Conservation (phyloP, 2,113 vertebrate genomes). For the Cryptotis parvus region DNA sequence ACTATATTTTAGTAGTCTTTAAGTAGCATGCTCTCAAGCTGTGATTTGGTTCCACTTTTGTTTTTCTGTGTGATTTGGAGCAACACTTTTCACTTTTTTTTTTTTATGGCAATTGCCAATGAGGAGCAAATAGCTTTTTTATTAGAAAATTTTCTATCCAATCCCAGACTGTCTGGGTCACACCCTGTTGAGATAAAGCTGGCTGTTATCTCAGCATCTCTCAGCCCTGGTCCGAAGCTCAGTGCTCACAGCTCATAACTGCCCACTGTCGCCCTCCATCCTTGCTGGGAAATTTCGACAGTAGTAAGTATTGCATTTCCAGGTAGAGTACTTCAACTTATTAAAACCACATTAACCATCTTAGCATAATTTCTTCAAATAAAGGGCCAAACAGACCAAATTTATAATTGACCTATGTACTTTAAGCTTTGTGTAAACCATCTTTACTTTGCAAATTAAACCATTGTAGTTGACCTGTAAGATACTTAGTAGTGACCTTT, state of each 20-base stretch:
- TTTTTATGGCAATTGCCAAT: background rate
- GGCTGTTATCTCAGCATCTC: constrained; percentile 67
- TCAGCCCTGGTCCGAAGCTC: constrained; percentile 22
- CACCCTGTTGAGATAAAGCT: constrained; percentile 78
- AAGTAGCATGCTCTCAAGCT: constrained; percentile 77
- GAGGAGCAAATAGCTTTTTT: constrained; percentile 70
- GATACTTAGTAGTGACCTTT: constrained; percentile 87
- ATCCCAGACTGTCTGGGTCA: constrained; percentile 45
- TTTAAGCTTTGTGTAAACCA: constrained; percentile 74
- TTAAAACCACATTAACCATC: constrained; percentile 80
- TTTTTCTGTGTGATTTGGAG: constrained; percentile 45
- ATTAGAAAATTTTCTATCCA: constrained; percentile 45
- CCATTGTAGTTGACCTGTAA: constrained; percentile 86
- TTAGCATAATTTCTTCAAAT: constrained; percentile 74
- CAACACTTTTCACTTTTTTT: constrained; percentile 50
- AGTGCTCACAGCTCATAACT: constrained; percentile 9
- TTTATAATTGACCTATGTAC: constrained; percentile 79
- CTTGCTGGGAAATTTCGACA: constrained; percentile 53
- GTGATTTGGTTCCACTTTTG: constrained; percentile 74
- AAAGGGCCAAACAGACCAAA: constrained; percentile 63
- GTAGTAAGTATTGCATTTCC: constrained; percentile 72
- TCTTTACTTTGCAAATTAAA: constrained; percentile 82
- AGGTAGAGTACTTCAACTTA: constrained; percentile 72
- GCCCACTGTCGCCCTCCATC: constrained; percentile 42
- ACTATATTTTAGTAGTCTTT: constrained; percentile 83